These are phyloP conservation scores for Xenus cinereus DNA, from an alignment of 2,113 vertebrate genomes.

Conservation along the genomic window DNA sequence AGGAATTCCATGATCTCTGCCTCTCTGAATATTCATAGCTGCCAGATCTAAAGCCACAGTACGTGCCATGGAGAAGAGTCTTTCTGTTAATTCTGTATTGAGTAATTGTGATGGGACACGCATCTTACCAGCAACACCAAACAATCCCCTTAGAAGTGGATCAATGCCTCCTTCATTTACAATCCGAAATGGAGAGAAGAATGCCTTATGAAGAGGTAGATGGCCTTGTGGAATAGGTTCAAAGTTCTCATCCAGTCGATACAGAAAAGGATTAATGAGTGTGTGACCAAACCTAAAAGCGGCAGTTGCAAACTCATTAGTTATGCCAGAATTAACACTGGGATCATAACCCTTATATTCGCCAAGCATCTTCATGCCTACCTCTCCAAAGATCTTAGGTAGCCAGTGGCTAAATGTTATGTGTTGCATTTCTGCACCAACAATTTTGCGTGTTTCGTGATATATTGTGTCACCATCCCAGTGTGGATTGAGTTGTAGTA, in stretches of 20 bases:
- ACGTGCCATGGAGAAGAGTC: conserved; percentile 95
- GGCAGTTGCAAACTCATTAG: conserved; percentile 93
- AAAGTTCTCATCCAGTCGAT: conserved; percentile 89
- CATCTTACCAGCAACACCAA: conserved; percentile 95
- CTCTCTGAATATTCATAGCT: conserved; percentile 96
- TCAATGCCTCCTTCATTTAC: conserved; percentile 98
- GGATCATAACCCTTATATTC: conserved; percentile 90
- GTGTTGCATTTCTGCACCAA: conserved; percentile 96
- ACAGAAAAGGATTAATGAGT: conserved; percentile 92
- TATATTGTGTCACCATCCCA: conserved; percentile 99
- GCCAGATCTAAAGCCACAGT: conserved; percentile 95
- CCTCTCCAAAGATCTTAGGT: conserved; percentile 94
- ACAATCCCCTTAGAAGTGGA: conserved; percentile 92
- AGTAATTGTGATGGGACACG: conserved; percentile 89
- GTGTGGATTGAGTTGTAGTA: conserved; percentile 92
- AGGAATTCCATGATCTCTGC: conserved; percentile 94
- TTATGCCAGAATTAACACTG: conserved; percentile 88
- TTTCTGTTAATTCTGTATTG: conserved; percentile 95
- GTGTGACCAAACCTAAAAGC: conserved; percentile 98
- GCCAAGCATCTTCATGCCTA: conserved; percentile 88
- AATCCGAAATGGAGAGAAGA: conserved; percentile 96
- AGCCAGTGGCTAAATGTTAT: conserved; percentile 97
- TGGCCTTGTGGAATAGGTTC: conserved; percentile 89
- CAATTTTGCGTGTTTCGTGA: conserved; percentile 94
- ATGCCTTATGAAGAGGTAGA: conserved; percentile 93